Evolutionary conservation across 2,888 invertebrate genomes (phyloP), one percentile per base, ranked within the genome.

Genomic region (Nowickia ferox): DNA sequence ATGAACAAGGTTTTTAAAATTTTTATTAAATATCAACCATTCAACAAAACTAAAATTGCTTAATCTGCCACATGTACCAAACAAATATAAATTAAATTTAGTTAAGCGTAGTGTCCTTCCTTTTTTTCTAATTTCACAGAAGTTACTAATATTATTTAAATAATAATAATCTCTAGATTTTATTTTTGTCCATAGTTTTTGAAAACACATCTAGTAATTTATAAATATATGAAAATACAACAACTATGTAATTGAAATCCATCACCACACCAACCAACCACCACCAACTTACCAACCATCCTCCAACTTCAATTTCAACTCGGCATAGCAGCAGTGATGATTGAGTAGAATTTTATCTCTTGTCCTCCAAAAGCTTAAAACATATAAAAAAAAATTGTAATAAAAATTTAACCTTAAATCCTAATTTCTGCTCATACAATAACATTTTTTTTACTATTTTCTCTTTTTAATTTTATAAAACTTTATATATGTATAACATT

Each of bases 301-400:
- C 65, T 2, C 66, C 63, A 71, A 66, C 68, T 63, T 44, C 69
- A 77, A 66, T 57, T 63, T 66, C 53, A 82, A 78, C 83, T 75
- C 79, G 83, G 86, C 81, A 83, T 79, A 86, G 86, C 86, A 86
- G 86, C 86, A 86, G 86, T 86, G 86, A 83, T 83, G 72, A 75
- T 83, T 83, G 86, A 72, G 86, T 86, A 86, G 86, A 86, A 86
- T 86, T 87, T 82, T 78, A 78, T 78, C 74, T 85, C 82, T 76
- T 71, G 71, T 76, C 71, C 75, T 71, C 9, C 59, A 77, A 48
- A 57, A 51, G 30, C 38, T 44, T 74, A 48, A 83, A 82, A 61
- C 10, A 48, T 19, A 46, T 22, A 57, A 66, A 74, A 61, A 13
- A 30, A 30, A 30, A 30, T 6, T 30, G 6, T 51, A 48, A 75